Percentiles rank a stretch among this genome's conserved stretches.
Evolutionary conservation across 1,140 invertebrate species (phyloP).

Genomic region (Drusus annulatus): DNA sequence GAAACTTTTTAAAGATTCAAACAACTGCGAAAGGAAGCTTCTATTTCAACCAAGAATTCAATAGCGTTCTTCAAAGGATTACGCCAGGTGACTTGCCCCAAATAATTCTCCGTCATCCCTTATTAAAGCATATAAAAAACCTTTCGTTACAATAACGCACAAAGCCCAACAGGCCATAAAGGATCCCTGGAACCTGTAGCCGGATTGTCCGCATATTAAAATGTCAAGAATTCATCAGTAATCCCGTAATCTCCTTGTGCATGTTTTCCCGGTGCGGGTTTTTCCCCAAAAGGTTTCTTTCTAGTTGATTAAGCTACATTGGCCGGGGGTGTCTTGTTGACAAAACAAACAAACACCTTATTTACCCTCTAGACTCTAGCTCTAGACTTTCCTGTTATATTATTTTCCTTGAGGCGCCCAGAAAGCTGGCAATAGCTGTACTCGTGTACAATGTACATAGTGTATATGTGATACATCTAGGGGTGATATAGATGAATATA

Average conservation of each 20-base stretch:
- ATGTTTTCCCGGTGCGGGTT: neutral
- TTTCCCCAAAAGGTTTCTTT: neutral
- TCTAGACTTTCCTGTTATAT: neutral
- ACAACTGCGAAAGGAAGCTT: too few species aligned
- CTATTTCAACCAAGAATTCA: too few species aligned
- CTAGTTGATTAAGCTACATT: constrained; percentile 23
- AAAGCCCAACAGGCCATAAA: too few species aligned
- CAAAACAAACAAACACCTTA: constrained; percentile 10
- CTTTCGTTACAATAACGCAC: too few species aligned
- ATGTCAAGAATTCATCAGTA: neutral
- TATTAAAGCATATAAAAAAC: too few species aligned
- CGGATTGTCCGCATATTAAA: neutral
- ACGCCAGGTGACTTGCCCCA: too few species aligned
- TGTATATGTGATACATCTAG: neutral
- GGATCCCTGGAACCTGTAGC: neutral
- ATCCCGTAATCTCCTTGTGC: neutral
- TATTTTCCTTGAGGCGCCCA: neutral
- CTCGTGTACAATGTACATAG: too few species aligned
- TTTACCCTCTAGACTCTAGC: neutral
- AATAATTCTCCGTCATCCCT: too few species aligned
- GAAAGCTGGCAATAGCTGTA: neutral
- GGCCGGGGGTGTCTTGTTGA: constrained; percentile 17
- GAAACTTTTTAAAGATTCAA: too few species aligned
- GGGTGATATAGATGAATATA: neutral
- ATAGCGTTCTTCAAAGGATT: too few species aligned